Base-by-base conservation (phyloP, 2,888 invertebrate genomes). In the Agrotis exclamationis region DNA sequence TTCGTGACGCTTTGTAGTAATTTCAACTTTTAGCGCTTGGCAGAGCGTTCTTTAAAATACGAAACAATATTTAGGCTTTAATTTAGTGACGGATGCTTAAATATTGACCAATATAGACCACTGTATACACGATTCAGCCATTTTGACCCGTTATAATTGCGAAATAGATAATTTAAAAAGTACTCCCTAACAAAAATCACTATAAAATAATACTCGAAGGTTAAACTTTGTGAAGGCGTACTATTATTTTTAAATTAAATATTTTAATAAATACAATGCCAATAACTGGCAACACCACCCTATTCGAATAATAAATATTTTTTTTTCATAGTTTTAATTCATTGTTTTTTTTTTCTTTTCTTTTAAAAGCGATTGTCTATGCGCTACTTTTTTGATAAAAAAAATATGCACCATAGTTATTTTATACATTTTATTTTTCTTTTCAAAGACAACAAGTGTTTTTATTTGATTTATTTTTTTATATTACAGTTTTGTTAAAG, bases 391-490 rank as follows among this genome's bases (percentile, higher is more conserved):
- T 77, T 74, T 77, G 24, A 64, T 75, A 67, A 82, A 84, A 84
- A 84, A 82, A 79, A 82, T 84, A 80, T 75, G 85, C 84, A 82
- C 85, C 84, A 77, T 65, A 75, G 74, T 70, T 77, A 54, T 59
- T 68, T 63, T 70, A 24, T 56, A 56, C n/a, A 16, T 14, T 50
- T 33, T 48, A 56, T 50, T 74, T 76, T 57, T 70, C 70, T 83
- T 79, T 82, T 75, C 47, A 82, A 79, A 82, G 83, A 82, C 82
- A 82, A 63, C 74, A 76, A 56, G 0, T 39, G 22, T 1, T 28
- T 47, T 56, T 56, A 56, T 13, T 33, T 56, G 33, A 13, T 56
- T 11, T 28, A 24, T 33, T 28, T 28, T 33, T 33, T 11, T 59
- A 24, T 59, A 18, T 60, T 47, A 50, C 22, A 28, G 3, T 22